Conservation (phyloP, 2,113 vertebrate genomes). For the Xiphophorus maculatus region DNA sequence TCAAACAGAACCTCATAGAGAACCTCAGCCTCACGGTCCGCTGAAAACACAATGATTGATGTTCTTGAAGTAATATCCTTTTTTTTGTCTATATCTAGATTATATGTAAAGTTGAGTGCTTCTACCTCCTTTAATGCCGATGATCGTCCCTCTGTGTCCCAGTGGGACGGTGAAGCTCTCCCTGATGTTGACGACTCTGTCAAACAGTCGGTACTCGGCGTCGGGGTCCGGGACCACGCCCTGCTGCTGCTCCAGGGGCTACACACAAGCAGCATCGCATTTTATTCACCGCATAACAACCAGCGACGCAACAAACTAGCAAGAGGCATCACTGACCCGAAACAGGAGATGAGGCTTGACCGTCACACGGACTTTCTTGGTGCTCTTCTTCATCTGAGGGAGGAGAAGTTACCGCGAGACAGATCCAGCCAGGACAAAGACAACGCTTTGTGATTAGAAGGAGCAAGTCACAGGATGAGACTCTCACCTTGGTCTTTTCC, state of each 20-base stretch:
- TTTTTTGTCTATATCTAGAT: not conserved
- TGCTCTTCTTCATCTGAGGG: conserved; percentile 87
- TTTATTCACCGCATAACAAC: no score
- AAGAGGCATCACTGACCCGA: conserved; percentile 82
- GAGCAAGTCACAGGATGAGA: not conserved
- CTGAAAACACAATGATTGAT: conserved; percentile 65
- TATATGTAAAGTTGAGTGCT: not conserved
- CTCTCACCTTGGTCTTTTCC: conserved; percentile 65
- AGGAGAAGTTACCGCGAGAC: conserved; percentile 5
- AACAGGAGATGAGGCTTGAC: conserved; percentile 96
- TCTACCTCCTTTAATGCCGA: conserved; percentile 97
- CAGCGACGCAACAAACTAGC: not conserved
- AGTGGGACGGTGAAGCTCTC: conserved; percentile 94
- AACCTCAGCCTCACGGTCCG: conserved; percentile 92
- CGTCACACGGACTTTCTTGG: conserved; percentile 95
- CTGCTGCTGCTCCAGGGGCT: conserved; percentile 95
- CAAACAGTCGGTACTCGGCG: conserved; percentile 92
- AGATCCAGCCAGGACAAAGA: not conserved
- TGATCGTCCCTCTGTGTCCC: conserved; percentile 92
- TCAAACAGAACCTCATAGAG: conserved; percentile 98
- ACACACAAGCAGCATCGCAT: conserved; percentile 3
- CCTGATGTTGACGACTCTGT: conserved; percentile 94
- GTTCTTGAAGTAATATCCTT: not conserved
- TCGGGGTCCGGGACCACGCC: conserved; percentile 92
- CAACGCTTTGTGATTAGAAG: not conserved